phyloP scores from a whole-genome alignment of 2,888 invertebrate genomes.

The Lymantria dispar region DNA sequence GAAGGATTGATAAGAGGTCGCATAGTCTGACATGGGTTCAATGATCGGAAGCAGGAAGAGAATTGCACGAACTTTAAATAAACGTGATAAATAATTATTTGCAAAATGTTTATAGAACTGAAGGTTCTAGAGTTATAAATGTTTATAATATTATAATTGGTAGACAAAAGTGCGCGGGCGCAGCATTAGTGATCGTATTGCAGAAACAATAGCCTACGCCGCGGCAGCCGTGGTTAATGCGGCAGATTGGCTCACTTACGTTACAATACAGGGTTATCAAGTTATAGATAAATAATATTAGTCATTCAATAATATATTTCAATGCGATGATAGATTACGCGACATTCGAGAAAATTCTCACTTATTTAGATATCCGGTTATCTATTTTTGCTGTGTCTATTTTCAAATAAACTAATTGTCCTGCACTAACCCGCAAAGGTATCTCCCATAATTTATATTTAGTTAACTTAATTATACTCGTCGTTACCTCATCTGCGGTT shows the following conservation, averaged over 20 bases:
- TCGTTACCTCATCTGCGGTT: no score
- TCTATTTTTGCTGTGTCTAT: no score
- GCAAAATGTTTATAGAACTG: constrained; percentile 1
- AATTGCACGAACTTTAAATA: constrained; percentile 12
- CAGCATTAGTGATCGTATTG: constrained; percentile 34
- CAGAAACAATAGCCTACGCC: constrained; percentile 39
- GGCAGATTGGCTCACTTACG: constrained; percentile 32
- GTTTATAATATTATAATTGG: background rate
- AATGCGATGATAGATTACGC: no score
- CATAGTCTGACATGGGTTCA: constrained; percentile 32
- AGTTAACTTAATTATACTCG: no score
- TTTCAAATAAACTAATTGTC: no score
- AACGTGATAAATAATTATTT: background rate
- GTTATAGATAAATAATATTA: background rate
- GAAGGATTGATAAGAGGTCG: constrained; percentile 51
- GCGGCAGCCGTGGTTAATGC: constrained; percentile 34
- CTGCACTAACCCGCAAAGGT: no score
- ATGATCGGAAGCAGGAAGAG: constrained; percentile 33
- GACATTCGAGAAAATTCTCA: no score
- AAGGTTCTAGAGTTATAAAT: background rate
- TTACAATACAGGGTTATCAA: constrained; percentile 20
- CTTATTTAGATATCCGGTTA: no score
- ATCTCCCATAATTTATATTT: no score
- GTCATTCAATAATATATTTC: background rate
- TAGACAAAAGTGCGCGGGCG: background rate